Percentiles rank a stretch among this genome's conserved stretches.
Evolutionary conservation across 1,140 invertebrate genomes (phyloP).

Genomic region (Drosophila novamexicana): DNA sequence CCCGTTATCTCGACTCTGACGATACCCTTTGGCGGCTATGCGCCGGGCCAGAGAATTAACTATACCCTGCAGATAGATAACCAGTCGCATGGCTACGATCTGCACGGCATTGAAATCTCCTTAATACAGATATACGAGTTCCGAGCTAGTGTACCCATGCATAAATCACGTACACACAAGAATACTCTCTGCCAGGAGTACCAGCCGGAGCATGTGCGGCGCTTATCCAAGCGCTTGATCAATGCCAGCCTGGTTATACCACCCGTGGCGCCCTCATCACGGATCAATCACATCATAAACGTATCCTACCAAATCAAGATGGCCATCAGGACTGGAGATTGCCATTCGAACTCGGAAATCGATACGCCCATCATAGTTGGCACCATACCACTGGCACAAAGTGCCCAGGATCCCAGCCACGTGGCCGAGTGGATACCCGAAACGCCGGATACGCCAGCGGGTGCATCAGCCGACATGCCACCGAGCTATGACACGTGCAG

Average conservation of each 20-base stretch:
- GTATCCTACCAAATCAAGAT: constrained; percentile 54
- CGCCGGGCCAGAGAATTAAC: constrained; percentile 68
- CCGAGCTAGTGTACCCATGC: constrained; percentile 40
- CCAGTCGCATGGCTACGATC: constrained; percentile 60
- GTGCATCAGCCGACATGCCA: constrained; percentile 57
- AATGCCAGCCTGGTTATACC: constrained; percentile 60
- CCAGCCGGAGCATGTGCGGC: constrained; percentile 47
- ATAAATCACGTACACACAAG: constrained; percentile 37
- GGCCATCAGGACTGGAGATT: constrained; percentile 54
- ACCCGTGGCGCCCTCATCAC: constrained; percentile 83
- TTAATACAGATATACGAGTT: constrained; percentile 58
- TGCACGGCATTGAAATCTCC: constrained; percentile 43
- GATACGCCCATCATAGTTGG: constrained; percentile 67
- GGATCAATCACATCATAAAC: constrained; percentile 50
- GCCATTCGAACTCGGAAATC: constrained; percentile 55
- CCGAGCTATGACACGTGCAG: constrained; percentile 71
- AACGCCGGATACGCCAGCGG: constrained; percentile 68
- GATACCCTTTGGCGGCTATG: constrained; percentile 74
- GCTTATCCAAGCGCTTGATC: constrained; percentile 63
- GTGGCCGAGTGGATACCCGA: constrained; percentile 62
- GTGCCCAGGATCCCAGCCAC: constrained; percentile 49
- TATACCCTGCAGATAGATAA: constrained; percentile 65
- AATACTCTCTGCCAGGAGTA: constrained; percentile 31
- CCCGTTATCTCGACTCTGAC: constrained; percentile 57
- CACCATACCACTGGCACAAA: constrained; percentile 66